Evolutionary conservation across 2,113 vertebrate species (phyloP), one percentile per base, ranked within the genome.

Genomic region (Gymnogyps californianus): DNA sequence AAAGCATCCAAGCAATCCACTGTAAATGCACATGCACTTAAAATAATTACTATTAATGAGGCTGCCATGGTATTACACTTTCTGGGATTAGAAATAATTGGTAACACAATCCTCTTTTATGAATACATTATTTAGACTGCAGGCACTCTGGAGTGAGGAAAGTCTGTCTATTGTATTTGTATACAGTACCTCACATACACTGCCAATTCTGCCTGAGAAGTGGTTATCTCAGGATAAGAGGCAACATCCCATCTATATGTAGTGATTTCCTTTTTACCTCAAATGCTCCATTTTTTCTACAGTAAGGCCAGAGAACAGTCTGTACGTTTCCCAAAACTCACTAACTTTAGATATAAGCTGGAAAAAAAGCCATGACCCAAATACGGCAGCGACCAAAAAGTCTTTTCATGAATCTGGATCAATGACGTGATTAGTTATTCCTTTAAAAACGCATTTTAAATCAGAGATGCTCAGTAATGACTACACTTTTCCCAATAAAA

Each of bases 51-150:
- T 79, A 59, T 74, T 92, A 96, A 93, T 91, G 72, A 95, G 71
- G 66, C 83, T 87, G 76, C 34, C 36, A 55, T 16, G n/a, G 90
- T 25, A 87, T 40, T 34, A 85, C 11, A 16, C 87, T 94, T 86
- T 76, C 93, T 82, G 85, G 87, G 91, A 94, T 96, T 85, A 96
- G 83, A 97, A 95, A 64, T 89, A 95, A 96, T 89, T 84, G 80
- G 78, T 57, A 96, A 94, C 71, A 57, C 38, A 82, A 93, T 93
- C 82, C 58, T 91, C 49, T 65, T 59, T 70, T 61, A 77, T 49
- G 26, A 95, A 87, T 22, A 34, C 6, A 19, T 67, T 84, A 62
- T 51, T 87, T 75, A 87, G 74, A 79, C 25, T 38, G 61, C 47
- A 87, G 66, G 38, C 76, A 47, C 72, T 80, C 72, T 58, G 76